phyloP scores from a whole-genome alignment of 1,140 invertebrate species.

The Pteromalus puparum region DNA sequence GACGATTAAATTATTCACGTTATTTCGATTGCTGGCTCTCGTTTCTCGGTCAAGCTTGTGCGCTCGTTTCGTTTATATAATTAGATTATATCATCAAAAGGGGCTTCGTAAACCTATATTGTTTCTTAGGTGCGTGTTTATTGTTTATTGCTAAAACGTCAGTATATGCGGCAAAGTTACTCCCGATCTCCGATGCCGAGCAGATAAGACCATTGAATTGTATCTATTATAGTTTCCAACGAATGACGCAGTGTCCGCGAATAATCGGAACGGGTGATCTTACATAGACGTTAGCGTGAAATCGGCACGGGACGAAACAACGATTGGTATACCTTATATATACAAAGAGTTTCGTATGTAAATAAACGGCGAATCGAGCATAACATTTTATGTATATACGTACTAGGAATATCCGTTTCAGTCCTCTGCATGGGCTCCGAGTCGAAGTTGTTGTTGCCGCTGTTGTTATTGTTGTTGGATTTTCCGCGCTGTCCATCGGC shows the following conservation, averaged over 20 bases:
- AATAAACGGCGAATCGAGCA: no score
- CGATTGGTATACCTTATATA: neutral
- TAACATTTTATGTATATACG: conserved; percentile 51
- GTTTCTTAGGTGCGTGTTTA: no score
- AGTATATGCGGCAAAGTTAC: neutral
- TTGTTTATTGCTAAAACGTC: no score
- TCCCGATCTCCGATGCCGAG: no score
- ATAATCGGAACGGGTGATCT: neutral
- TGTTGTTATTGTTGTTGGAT: conserved; percentile 50
- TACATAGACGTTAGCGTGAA: neutral
- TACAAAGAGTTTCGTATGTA: no score
- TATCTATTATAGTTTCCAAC: neutral
- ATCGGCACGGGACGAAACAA: neutral
- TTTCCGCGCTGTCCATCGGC: conserved; percentile 67
- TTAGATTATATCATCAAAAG: no score
- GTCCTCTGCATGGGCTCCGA: conserved; percentile 65
- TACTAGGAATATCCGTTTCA: conserved; percentile 67
- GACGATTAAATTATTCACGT: no score
- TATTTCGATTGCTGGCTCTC: no score
- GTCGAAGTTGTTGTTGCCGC: conserved; percentile 38
- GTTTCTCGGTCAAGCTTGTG: no score
- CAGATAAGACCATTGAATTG: neutral
- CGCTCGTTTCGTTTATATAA: no score
- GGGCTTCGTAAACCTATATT: no score
- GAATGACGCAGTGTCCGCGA: neutral